A percentile compares a stretch with the other conserved stretches of the same genome.
phyloP scores from a whole-genome alignment of 2,797 vertebrate genomes.

The Sebastes oblongus region DNA sequence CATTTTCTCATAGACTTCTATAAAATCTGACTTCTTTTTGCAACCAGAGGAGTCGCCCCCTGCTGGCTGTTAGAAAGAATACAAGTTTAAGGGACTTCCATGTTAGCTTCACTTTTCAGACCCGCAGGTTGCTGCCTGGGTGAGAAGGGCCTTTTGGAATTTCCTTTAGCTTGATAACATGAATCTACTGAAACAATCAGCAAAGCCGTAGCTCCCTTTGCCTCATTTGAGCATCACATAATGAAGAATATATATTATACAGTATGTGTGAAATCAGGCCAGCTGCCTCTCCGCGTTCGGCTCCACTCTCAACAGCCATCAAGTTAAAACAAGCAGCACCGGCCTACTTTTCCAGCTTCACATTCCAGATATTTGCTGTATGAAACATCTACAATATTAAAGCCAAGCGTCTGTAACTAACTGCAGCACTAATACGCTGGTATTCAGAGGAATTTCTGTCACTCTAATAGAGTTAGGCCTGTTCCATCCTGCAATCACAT shows the following conservation, averaged over 20 bases:
- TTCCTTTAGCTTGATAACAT: background rate
- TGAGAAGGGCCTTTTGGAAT: background rate
- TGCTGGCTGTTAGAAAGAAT: no score
- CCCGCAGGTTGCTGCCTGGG: no score
- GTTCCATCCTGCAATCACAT: slow-evolving; percentile 67
- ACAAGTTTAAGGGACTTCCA: no score
- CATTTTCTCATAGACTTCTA: no score
- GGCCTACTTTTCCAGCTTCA: background rate
- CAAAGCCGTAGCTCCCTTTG: background rate
- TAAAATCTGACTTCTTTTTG: no score
- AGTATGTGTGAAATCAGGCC: background rate
- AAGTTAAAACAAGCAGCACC: background rate
- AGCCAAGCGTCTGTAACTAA: background rate
- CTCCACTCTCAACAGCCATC: background rate
- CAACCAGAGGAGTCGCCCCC: no score
- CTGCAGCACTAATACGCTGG: background rate
- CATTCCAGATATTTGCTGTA: background rate
- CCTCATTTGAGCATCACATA: background rate
- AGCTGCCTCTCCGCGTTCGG: background rate
- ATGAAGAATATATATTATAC: background rate
- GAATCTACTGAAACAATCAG: background rate
- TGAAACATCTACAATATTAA: slow-evolving; percentile 22
- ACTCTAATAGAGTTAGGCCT: slow-evolving; percentile 61
- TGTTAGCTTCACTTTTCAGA: no score
- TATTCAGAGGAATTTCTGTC: slow-evolving; percentile 53